Evolutionary conservation across 2,113 vertebrate genomes (phyloP), one percentile per base, ranked within the genome.

Genomic region (Eurypyga helias): DNA sequence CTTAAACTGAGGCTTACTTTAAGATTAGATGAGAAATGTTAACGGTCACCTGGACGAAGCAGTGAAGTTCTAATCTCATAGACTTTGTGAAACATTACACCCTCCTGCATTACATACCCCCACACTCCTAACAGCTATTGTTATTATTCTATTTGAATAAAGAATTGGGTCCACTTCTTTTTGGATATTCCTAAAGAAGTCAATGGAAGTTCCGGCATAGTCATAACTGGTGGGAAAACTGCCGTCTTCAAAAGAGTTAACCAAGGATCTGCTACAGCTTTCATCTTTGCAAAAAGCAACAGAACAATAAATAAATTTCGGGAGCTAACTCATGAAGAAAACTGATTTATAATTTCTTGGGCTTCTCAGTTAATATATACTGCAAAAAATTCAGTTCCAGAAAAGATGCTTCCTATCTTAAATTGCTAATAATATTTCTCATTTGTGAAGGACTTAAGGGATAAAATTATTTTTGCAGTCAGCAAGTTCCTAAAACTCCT

Each of bases 391-490:
- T 92, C 69, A 89, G 4, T 92, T 57, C 45, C 16, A 72, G 48
- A 82, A 89, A 87, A 92, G 29, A 89, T 75, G 57, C 43, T 87
- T 64, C 31, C 41, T 83, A 12, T 60, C 86, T 90, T 62, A 70
- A 75, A 58, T 87, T 2, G 2, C 31, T 94, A 89, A 60, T 64
- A 75, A 41, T 80, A 51, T 33, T 95, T 91, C 41, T 89, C 36
- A 69, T 76, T 93, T 81, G n/a, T 71, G 38, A 25, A 62, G 36
- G 76, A 87, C 19, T 72, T 87, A 84, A 79, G 45, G 54, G 77
- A 89, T 69, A 84, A 72, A 92, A 82, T 78, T 84, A 75, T 79
- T 97, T 84, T 69, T 89, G 61, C 49, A 94, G 92, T 91, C 73
- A 95, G 90, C 89, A 61, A n/a, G 87, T 89, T 79, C 87, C 58